Evolutionary conservation across 2,888 invertebrate genomes (phyloP), one percentile per base, ranked within the genome.

Genomic region (Colletes collaris): DNA sequence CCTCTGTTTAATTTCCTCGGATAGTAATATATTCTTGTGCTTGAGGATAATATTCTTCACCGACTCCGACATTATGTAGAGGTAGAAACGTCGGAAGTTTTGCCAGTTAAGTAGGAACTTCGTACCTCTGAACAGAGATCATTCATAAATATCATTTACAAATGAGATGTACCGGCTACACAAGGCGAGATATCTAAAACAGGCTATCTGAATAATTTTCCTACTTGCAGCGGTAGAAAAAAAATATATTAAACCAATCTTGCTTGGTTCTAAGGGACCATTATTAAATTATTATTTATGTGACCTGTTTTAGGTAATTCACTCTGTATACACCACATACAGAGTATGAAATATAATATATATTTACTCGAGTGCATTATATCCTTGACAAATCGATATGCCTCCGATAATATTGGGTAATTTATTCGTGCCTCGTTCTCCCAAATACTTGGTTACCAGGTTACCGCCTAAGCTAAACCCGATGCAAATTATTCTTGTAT

Each of bases 391-490:
- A 90, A 98, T 96, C 49, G 98, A 98, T 88, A 99, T 96, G 44
- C 96, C 98, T 67, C 97, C 98, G 88, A 98, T 96, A 74, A 98
- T 96, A 90, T 95, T 96, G 16, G 93, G 87, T 1, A 96, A 95
- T 86, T 95, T 94, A 81, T 94, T 94, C 82, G 94, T 93, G 19
- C 95, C 95, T 52, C 92, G 92, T 93, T 98, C 98, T 52, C 98
- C 98, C 92, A 98, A 94, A 92, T 98, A 99, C 93, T 98, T 98
- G n/a, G 98, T 96, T 58, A 98, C 95, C 82, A 98, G 94, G 94
- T 99, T 99, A 37, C 97, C 99, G 59, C 99, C 99, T 92, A 99
- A 95, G 93, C 98, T 98, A 93, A 98, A 99, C 67, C 99, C 99
- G 76, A 98, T 96, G 86, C 97, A 96, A 81, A 98, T 95, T 77